Evolutionary conservation across 2,797 vertebrate species (phyloP).

Genomic region (Sebastes oblongus): DNA sequence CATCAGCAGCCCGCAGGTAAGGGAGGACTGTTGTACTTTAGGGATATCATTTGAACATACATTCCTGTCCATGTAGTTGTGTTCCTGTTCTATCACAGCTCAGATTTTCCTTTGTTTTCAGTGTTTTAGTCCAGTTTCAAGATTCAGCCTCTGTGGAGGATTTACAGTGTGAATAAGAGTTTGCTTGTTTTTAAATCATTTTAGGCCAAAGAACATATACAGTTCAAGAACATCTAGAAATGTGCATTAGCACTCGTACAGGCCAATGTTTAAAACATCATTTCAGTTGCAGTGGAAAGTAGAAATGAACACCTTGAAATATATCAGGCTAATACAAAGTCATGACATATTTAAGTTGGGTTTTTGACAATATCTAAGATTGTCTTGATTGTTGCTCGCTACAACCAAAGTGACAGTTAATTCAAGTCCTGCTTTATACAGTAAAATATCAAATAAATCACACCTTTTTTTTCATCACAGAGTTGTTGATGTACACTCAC

Average conservation of each 20-base stretch:
- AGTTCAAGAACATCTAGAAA: background rate
- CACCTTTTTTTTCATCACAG: background rate
- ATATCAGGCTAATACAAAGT: background rate
- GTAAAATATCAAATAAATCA: background rate
- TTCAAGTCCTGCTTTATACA: background rate
- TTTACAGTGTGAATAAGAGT: too few relatives aligned
- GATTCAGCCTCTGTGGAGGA: too few relatives aligned
- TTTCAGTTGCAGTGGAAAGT: background rate
- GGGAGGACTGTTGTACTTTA: background rate
- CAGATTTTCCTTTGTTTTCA: background rate
- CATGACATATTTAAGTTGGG: background rate
- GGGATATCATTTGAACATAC: background rate
- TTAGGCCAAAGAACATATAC: background rate
- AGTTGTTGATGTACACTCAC: too few relatives aligned
- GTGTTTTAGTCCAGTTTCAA: too few relatives aligned
- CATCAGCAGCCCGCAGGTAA: conserved; percentile 94
- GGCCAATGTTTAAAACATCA: background rate
- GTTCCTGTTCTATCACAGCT: background rate
- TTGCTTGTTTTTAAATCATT: too few relatives aligned
- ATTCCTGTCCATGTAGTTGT: background rate
- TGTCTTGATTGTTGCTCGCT: background rate
- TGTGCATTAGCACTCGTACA: background rate
- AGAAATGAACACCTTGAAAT: background rate
- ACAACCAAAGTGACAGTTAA: background rate
- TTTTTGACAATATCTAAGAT: background rate